Base-by-base conservation (phyloP, 1,140 invertebrate species). In the Mizuhopecten yessoensis region DNA sequence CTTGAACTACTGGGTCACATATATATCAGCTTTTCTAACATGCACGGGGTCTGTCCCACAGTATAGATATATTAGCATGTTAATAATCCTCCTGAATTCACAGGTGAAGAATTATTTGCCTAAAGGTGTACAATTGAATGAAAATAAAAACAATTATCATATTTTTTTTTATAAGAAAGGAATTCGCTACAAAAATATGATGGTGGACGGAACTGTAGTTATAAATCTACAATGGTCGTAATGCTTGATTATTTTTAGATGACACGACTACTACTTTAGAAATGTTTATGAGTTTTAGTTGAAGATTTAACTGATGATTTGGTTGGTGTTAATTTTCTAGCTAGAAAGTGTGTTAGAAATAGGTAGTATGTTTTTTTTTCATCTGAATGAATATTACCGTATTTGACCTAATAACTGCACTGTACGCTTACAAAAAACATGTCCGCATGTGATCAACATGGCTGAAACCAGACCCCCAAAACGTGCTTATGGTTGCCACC, bases 91-190 rank as follows among this genome's bases (percentile, higher is more conserved):
- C 5, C n/a, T 75, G 57, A 7, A 75, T 75, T 75, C 29, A 29
- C 23, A 75, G 57, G 57, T 75, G 57, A 75, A 75, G n/a, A 75
- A n/a, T 75, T n/a, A 29, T 75, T n/a, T 75, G 9, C 57, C 57
- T 29, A 7, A 13, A 75, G n/a, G 5, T 39, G 13, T 39, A 39
- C 36, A 13, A 39, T 39, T 5, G 5, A 39, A 7, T 39, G 36
- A 39, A 39, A 39, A 7, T n/a, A n/a, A n/a, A n/a, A n/a, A n/a
- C n/a, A n/a, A n/a, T n/a, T n/a, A n/a, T 39, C 36, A 13, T 7
- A 39, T 39, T 39, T 39, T 13, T 39, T 39, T 39, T 7, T 39
- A 7, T 39, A 75, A 9, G 5, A 75, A 75, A 17, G 57, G 11
- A 75, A 75, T 29, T 75, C 11, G 23, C 2, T 5, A 9, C 57